Conservation (phyloP, 2,888 invertebrate genomes). For the Spisula subtruncata region DNA sequence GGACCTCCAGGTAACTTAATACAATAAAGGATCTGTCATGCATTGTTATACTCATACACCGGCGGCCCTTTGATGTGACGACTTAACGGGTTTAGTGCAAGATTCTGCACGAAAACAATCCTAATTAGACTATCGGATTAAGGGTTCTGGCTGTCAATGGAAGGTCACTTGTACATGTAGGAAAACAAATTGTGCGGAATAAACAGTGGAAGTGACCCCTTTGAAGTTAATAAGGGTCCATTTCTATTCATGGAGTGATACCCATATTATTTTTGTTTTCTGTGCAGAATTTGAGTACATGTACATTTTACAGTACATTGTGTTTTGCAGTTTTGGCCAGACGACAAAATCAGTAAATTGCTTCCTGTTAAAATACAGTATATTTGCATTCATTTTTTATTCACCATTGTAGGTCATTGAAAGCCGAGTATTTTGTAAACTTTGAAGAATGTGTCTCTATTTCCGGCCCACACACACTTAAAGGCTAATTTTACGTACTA, state of each 20-base stretch:
- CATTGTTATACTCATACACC: conserved; percentile 39
- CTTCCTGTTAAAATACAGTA: background rate
- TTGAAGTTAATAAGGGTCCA: conserved; percentile 45
- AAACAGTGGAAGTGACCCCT: conserved; percentile 49
- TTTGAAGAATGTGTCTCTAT: conserved; percentile 20
- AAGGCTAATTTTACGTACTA: conserved; percentile 57
- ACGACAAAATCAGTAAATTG: background rate
- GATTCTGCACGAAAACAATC: conserved; percentile 44
- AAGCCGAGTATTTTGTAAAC: background rate
- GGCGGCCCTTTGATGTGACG: conserved; percentile 58
- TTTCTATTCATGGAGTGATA: background rate
- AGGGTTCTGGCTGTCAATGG: conserved; percentile 33
- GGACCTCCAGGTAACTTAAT: conserved; percentile 53
- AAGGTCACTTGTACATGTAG: conserved; percentile 45
- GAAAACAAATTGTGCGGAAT: conserved; percentile 52
- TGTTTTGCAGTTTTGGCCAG: background rate
- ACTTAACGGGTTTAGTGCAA: conserved; percentile 43
- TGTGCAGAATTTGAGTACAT: background rate
- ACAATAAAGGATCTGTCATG: conserved; percentile 44
- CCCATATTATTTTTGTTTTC: background rate
- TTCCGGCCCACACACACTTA: conserved; percentile 56
- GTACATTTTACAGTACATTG: background rate
- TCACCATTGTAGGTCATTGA: background rate
- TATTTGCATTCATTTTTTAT: background rate
- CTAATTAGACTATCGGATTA: conserved; percentile 62